These are phyloP conservation scores for Sylvia atricapilla DNA, from an alignment of 2,113 vertebrate species.

Conservation along the genomic window DNA sequence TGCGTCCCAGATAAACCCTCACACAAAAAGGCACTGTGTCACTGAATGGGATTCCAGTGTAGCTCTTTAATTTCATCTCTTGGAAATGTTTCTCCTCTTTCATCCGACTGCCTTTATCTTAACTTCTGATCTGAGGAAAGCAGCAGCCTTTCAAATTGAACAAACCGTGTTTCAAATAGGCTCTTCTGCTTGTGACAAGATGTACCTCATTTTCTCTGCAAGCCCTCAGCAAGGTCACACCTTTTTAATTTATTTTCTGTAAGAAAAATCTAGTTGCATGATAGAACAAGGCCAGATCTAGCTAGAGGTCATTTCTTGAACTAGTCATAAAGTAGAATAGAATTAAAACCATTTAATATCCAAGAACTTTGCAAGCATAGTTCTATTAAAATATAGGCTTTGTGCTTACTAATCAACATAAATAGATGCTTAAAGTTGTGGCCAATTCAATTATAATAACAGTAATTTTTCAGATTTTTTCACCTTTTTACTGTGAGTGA, in stretches of 20 bases:
- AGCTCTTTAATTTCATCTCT: slow-evolving; percentile 88
- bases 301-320: slow-evolving; percentile 91
- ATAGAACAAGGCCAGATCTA: slow-evolving; percentile 86
- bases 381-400: slow-evolving; percentile 19
- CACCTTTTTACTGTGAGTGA: not conserved
- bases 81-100: slow-evolving; percentile 82
- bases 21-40: slow-evolving; percentile 74
- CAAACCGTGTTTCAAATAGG: slow-evolving; percentile 88
- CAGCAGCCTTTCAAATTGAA: slow-evolving; percentile 90
- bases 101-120: slow-evolving; percentile 83
- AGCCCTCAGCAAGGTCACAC: slow-evolving; percentile 95
- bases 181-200: slow-evolving; percentile 90
- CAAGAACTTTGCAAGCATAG: slow-evolving; percentile 64
- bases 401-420: slow-evolving; percentile 2
- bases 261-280: slow-evolving; percentile 80
- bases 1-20: slow-evolving; percentile 75
- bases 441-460: not conserved
- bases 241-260: slow-evolving; percentile 94
- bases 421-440: not conserved
- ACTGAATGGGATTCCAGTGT: slow-evolving; percentile 84
- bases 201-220: slow-evolving; percentile 93
- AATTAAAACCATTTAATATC: slow-evolving; percentile 76
- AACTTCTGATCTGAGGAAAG: slow-evolving; percentile 78
- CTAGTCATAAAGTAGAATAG: slow-evolving; percentile 80
- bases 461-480: not conserved